Evolutionary conservation across 1,140 invertebrate species (phyloP), one percentile per base, ranked within the genome.

Genomic region (Ladona fulva): DNA sequence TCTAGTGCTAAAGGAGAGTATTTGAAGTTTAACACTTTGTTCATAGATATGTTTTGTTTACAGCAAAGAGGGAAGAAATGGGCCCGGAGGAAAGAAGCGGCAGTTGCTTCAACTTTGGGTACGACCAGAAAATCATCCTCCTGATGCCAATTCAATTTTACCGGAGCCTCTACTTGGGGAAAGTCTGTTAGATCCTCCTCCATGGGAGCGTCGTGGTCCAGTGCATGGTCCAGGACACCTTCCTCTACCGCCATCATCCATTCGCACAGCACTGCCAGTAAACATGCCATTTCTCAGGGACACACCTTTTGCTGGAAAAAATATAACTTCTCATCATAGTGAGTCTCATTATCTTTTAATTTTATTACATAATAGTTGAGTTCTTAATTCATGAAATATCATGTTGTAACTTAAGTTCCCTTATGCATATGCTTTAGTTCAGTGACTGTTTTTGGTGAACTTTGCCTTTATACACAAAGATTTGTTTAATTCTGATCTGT

Each of bases 171-270:
- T 79, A 79, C 81, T 87, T 10, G 86, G 86, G 25, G 86, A 87
- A 75, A 84, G 85, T 80, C 83, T 87, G 22, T 80, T 87, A 25
- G 86, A 87, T 81, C 85, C 85, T 52, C 85, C 85, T 10, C 81
- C 76, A 37, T 76, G 24, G 11, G 74, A 59, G 24, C 25, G 78
- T 77, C 52, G 52, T 66, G 52, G 52, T 16, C 82, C 77, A 81
- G 78, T 74, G 78, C 82, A 66, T 76, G 77, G 79, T 42, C 80
- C 80, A 78, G 81, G 81, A 80, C 25, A 74, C 76, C 74, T 25
- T 19, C 44, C 19, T 59, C 24, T 73, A 6, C 52, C 42, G 37
- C 77, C 37, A 78, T 19, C 80, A 82, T 10, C 83, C 83, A 80
- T 82, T 84, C 75, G 80, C 84, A 29, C 83, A 82, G 24, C 80